Evolutionary conservation across 1,140 invertebrate species (phyloP).

Genomic region (Drosophila triauraria): DNA sequence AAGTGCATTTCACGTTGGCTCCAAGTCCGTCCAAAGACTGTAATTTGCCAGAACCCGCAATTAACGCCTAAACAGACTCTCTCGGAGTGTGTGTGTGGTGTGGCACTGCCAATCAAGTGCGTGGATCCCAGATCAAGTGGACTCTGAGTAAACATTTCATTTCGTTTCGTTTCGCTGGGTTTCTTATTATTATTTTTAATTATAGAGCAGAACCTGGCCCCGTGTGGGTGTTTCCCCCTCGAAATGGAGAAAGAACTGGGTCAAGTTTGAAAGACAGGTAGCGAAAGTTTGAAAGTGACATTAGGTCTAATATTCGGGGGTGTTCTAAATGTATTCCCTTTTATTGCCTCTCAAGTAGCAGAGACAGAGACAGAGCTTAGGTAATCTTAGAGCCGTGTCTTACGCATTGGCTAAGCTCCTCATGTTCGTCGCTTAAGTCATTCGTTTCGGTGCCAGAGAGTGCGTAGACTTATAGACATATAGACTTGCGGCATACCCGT

Average conservation of each 20-base stretch:
- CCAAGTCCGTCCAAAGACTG: slow-evolving; percentile 23
- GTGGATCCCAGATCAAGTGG: slow-evolving; percentile 43
- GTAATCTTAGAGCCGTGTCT: slow-evolving; percentile 37
- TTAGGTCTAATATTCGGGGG: slow-evolving; percentile 12
- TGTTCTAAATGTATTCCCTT: background rate
- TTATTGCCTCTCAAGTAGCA: background rate
- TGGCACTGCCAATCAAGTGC: slow-evolving; percentile 72
- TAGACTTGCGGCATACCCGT: slow-evolving; percentile 22
- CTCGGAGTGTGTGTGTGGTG: slow-evolving; percentile 17
- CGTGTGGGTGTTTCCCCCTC: slow-evolving; percentile 39
- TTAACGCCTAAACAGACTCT: slow-evolving; percentile 75
- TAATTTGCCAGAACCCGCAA: slow-evolving; percentile 79
- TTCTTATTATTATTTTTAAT: slow-evolving; percentile 52
- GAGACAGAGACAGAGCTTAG: slow-evolving; percentile 14
- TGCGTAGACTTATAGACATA: slow-evolving; percentile 49
- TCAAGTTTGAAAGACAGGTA: slow-evolving; percentile 57
- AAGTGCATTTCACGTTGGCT: slow-evolving; percentile 62
- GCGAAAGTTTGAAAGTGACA: slow-evolving; percentile 81
- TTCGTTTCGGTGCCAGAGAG: slow-evolving; percentile 56
- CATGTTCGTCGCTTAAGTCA: slow-evolving; percentile 76
- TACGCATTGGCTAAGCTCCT: slow-evolving; percentile 28
- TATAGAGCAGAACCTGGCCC: slow-evolving; percentile 41
- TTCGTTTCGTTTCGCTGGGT: slow-evolving; percentile 33
- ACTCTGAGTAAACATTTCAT: slow-evolving; percentile 46
- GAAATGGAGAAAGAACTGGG: slow-evolving; percentile 27